Evolutionary conservation across 2,113 vertebrate genomes (phyloP), one percentile per base, ranked within the genome.

Genomic region (Rallus limicola): DNA sequence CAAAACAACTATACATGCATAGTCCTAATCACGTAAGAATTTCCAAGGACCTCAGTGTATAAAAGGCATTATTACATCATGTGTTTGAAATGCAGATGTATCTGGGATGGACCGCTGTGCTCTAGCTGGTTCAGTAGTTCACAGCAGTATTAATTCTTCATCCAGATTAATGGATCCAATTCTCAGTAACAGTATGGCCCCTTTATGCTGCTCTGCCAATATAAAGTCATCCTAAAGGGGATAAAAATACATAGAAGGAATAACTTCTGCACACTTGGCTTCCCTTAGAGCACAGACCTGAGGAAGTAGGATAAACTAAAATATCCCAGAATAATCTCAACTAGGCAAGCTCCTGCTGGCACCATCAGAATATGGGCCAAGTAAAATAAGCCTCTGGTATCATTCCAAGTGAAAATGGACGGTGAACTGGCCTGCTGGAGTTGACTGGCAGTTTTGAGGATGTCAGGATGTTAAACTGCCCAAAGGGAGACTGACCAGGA

Each of bases 31-130:
- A 83, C 74, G 93, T 1, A 52, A 72, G 68, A 90, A 90, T 90
- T 93, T 94, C 46, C 67, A 92, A 86, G 52, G 71, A 90, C 68
- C 33, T 90, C 53, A 77, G 59, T 23, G 82, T 80, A 77, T 70
- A 86, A 87, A 60, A 88, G 46, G 68, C 60, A 68, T 64, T 81
- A 86, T 95, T 95, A 92, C 90, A 96, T 94, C 88, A 95, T 88
- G 33, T 36, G 38, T 75, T 90, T 88, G 80, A 95, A 97, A 96
- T 64, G 88, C 62, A 93, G 82, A 69, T 72, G 7, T 82, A 65
- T 85, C 75, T 95, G 79, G 82, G 86, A 71, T 81, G 82, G 86
- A 88, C 82, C 0, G 0, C 86, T 85, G 75, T 42, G 63, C 59
- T 92, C 65, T 92, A 72, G 58, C 69, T 92, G 88, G 74, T 81